Percentiles rank a stretch among this genome's conserved stretches.
Evolutionary conservation across 2,113 vertebrate genomes (phyloP).

Genomic region (Kryptolebias marmoratus): DNA sequence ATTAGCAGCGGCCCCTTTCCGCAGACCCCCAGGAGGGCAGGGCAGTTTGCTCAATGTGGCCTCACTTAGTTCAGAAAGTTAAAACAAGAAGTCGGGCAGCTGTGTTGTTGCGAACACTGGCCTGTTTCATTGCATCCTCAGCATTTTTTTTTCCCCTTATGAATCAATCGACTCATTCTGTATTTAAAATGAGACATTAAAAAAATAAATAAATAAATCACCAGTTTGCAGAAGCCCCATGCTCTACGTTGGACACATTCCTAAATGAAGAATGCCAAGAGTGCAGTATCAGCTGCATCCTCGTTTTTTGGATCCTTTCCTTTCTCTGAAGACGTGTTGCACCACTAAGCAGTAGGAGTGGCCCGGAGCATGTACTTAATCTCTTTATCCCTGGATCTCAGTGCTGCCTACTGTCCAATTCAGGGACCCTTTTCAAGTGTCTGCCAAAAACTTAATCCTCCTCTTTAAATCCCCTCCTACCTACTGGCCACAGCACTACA

Average conservation of each 20-base stretch:
- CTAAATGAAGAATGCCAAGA: slow-evolving; percentile 24
- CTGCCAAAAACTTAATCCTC: slow-evolving; percentile 61
- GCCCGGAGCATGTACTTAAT: slow-evolving; percentile 60
- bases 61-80: slow-evolving; percentile 64
- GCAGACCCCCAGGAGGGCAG: slow-evolving; percentile 31
- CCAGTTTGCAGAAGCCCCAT: neutral
- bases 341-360: slow-evolving; percentile 58
- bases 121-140: slow-evolving; percentile 54
- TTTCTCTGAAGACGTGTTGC: slow-evolving; percentile 37
- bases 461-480: slow-evolving; percentile 31
- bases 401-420: slow-evolving; percentile 58
- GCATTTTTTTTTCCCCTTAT: slow-evolving; percentile 42
- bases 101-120: slow-evolving; percentile 17
- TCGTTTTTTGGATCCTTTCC: slow-evolving; percentile 13
- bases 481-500: neutral
- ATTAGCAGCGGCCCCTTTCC: slow-evolving; percentile 50
- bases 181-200: slow-evolving; percentile 31
- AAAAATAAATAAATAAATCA: neutral
- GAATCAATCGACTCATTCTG: slow-evolving; percentile 46
- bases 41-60: slow-evolving; percentile 62
- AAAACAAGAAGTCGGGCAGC: slow-evolving; percentile 59
- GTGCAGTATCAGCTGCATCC: slow-evolving; percentile 16
- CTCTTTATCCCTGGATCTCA: slow-evolving; percentile 69
- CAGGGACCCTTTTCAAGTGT: slow-evolving; percentile 40
- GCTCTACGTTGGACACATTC: slow-evolving; percentile 16